phyloP scores from a whole-genome alignment of 2,888 invertebrate species.

The Myopa testacea region DNA sequence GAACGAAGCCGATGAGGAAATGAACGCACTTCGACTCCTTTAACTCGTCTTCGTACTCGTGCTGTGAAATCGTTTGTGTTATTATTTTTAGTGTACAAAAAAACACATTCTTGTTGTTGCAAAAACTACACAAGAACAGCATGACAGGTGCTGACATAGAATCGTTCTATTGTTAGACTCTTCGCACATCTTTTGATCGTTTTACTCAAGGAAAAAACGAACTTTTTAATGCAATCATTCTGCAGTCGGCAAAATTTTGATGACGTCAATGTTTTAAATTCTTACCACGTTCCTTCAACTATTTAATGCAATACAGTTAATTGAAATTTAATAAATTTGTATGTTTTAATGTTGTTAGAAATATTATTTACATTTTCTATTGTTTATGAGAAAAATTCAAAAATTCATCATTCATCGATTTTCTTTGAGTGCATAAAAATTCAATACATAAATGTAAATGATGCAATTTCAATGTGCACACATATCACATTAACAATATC shows the following conservation, averaged over 20 bases:
- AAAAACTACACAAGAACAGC: too few species aligned
- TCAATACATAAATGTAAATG: not conserved
- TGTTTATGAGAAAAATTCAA: not conserved
- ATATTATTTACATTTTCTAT: not conserved
- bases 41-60: not conserved
- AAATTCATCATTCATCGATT: not conserved
- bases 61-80: too few species aligned
- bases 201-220: too few species aligned
- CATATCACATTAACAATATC: not conserved
- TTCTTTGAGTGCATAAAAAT: not conserved
- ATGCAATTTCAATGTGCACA: conserved; percentile 10
- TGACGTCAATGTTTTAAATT: not conserved
- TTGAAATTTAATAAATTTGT: too few species aligned
- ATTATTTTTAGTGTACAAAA: too few species aligned
- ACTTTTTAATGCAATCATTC: not conserved
- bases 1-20: not conserved
- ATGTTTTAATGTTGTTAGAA: too few species aligned
- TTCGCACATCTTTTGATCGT: too few species aligned
- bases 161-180: too few species aligned
- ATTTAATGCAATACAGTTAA: too few species aligned
- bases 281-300: too few species aligned
- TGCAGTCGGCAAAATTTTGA: not conserved
- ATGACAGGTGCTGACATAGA: too few species aligned
- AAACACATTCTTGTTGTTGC: too few species aligned
- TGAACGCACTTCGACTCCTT: not conserved